Evolutionary conservation across 2,797 vertebrate species (phyloP), one percentile per base, ranked within the genome.

Genomic region (Menidia menidia): DNA sequence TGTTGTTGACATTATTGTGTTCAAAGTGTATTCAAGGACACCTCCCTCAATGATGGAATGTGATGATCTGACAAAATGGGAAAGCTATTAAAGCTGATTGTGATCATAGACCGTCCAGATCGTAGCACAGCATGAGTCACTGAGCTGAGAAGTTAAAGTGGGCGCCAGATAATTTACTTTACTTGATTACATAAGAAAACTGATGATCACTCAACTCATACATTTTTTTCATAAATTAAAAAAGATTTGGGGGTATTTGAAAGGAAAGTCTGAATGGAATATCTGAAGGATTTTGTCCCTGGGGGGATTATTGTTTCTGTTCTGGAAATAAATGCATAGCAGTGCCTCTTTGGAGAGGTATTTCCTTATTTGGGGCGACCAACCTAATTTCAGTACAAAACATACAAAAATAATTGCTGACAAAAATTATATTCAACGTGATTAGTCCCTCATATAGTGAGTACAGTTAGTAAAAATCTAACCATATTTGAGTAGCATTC

Each of bases 1-100:
- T 35, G 67, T 33, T 88, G 81, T 75, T 83, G 77, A 80, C 80
- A 84, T 80, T 78, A 77, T 68, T 64, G 19, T 65, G 62, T 63
- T 75, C 68, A 71, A 51, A 60, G 64, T 66, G 59, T 66, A 77
- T 75, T 82, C 75, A 73, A 55, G 60, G 76, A 83, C 87, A 60
- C 73, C 78, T 81, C 85, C 73, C 81, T 79, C 15, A 30, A 11
- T 51, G 45, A 58, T 55, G 39, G 69, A 76, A 75, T 73, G 60
- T 72, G 57, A 80, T 61, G 55, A 69, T 42, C 57, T 74, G 73
- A 82, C 80, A 70, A 71, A 84, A 59, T 6, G 32, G 32, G 11
- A 35, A 41, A 44, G 64, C 57, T 61, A 12, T 70, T 78, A 64
- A 59, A 65, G 44, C 12, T 35, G 16, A 55, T 41, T 45, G 35